These are phyloP conservation scores for Heliconius himera DNA, from an alignment of 1,140 invertebrate genomes.

Conservation along the genomic window DNA sequence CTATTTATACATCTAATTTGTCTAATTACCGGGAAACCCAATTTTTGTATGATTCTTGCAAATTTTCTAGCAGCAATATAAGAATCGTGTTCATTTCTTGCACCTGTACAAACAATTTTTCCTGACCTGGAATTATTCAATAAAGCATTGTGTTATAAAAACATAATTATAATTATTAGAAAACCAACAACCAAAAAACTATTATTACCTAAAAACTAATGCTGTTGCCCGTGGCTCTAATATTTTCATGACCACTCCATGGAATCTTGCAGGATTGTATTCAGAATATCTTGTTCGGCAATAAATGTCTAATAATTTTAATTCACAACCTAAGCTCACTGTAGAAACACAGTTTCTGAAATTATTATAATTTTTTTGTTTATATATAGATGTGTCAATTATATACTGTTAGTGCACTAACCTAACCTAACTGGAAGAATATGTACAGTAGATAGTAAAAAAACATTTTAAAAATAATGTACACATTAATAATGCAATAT, in stretches of 20 bases:
- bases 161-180: not conserved
- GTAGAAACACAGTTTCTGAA: conserved; percentile 97
- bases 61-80: conserved; percentile 97
- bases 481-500: no score
- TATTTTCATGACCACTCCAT: conserved; percentile 99
- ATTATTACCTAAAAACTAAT: conserved; percentile 89
- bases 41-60: conserved; percentile 98
- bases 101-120: conserved; percentile 99
- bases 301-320: conserved; percentile 96
- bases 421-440: no score
- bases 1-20: not conserved
- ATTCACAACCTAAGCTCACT: conserved; percentile 93
- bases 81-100: conserved; percentile 97
- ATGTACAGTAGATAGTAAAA: no score
- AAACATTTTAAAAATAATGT: no score
- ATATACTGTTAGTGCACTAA: no score
- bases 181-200: not conserved
- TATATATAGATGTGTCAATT: no score
- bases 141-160: not conserved
- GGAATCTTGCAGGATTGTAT: conserved; percentile 99
- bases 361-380: conserved; percentile 33
- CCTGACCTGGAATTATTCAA: conserved; percentile 87
- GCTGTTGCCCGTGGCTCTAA: conserved; percentile 98
- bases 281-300: conserved; percentile 98
- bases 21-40: conserved; percentile 93